phyloP scores from a whole-genome alignment of 2,888 invertebrate species.

The Amphiduros pacificus region DNA sequence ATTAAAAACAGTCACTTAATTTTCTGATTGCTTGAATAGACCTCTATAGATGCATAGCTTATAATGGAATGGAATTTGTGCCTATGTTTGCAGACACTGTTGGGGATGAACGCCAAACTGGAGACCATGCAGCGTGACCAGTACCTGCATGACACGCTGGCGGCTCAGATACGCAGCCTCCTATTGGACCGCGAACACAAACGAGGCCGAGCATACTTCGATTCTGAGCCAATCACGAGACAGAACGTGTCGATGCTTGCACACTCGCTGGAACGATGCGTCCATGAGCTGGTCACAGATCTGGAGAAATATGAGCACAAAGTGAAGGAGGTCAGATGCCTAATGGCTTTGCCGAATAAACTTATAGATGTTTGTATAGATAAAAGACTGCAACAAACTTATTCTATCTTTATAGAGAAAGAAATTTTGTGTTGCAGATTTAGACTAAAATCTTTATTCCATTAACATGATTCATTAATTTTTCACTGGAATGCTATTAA shows the following conservation, averaged over 20 bases:
- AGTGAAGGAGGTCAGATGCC: constrained; percentile 37
- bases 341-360: background rate
- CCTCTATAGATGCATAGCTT: too few relatives aligned
- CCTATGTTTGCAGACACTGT: constrained; percentile 33
- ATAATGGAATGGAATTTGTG: too few relatives aligned
- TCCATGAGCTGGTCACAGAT: constrained; percentile 43
- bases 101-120: constrained; percentile 21
- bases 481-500: too few relatives aligned
- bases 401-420: background rate
- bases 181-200: constrained; percentile 42
- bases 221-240: constrained; percentile 39
- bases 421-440: too few relatives aligned
- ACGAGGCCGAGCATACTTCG: constrained; percentile 44
- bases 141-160: background rate
- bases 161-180: constrained; percentile 40
- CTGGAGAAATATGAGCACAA: constrained; percentile 33
- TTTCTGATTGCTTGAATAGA: too few relatives aligned
- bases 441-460: too few relatives aligned
- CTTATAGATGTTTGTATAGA: background rate
- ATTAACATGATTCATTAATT: too few relatives aligned
- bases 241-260: constrained; percentile 46
- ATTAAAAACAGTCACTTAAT: too few relatives aligned
- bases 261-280: constrained; percentile 46
- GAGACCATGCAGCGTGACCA: constrained; percentile 13
- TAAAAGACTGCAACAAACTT: background rate